phyloP scores from a whole-genome alignment of 2,797 vertebrate species.

The Schizopygopsis pylzovi region DNA sequence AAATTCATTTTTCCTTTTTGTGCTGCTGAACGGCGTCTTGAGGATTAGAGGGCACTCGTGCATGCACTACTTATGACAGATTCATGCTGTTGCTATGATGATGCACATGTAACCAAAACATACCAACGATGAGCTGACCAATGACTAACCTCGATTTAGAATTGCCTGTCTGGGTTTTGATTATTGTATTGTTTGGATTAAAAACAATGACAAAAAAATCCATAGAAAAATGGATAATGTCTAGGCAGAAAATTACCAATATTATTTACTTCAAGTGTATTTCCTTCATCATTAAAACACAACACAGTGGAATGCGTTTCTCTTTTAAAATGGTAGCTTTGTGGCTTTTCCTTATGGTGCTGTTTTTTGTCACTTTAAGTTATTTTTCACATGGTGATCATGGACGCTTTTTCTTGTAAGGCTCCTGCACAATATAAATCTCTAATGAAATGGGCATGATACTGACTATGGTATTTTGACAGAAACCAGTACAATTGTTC shows the following conservation, averaged over 20 bases:
- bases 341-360: background rate
- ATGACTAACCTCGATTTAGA: background rate
- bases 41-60: background rate
- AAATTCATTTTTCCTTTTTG: conserved; percentile 1
- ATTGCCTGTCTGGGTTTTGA: no score
- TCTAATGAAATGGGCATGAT: background rate
- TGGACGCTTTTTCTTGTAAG: background rate
- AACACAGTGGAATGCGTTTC: background rate
- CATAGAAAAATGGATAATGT: background rate
- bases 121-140: background rate
- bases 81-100: conserved; percentile 26
- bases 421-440: background rate
- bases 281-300: background rate
- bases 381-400: background rate
- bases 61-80: background rate
- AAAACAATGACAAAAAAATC: background rate
- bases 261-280: background rate
- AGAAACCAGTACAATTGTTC: background rate
- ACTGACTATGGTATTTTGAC: background rate
- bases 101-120: background rate
- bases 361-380: background rate
- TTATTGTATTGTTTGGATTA: background rate
- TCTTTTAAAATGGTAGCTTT: background rate
- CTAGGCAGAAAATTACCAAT: background rate
- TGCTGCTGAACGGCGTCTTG: background rate